Conservation (phyloP, 2,113 vertebrate species). For the Dasyornis broadbenti region DNA sequence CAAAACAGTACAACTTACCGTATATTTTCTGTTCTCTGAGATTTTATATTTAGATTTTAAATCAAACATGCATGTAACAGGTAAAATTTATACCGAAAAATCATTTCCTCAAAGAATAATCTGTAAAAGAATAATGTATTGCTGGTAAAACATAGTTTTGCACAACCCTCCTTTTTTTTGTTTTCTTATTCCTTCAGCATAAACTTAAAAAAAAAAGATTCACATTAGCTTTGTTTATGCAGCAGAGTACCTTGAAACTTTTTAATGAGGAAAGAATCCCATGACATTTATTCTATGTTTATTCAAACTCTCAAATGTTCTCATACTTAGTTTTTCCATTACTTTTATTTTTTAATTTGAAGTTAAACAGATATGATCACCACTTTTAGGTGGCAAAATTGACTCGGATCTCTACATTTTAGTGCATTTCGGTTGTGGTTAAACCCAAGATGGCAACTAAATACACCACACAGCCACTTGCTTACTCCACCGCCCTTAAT, state of each 20-base stretch:
- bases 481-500: background rate
- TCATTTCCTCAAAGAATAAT: background rate
- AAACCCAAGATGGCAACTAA: background rate
- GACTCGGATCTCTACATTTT: background rate
- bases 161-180: background rate
- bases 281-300: background rate
- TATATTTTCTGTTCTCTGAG: background rate
- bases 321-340: background rate
- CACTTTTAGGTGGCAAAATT: background rate
- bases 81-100: background rate
- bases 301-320: background rate
- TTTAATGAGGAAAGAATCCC: background rate
- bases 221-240: background rate
- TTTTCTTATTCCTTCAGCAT: background rate
- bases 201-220: background rate
- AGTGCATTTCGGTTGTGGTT: background rate
- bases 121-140: background rate
- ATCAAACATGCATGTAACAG: background rate
- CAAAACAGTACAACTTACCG: background rate
- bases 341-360: background rate
- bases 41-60: background rate
- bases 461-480: background rate
- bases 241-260: background rate
- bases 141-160: background rate
- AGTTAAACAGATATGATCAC: background rate